Percentiles rank a stretch among this genome's conserved stretches.
Evolutionary conservation across 2,797 vertebrate genomes (phyloP).

Genomic region (Tapirus indicus): DNA sequence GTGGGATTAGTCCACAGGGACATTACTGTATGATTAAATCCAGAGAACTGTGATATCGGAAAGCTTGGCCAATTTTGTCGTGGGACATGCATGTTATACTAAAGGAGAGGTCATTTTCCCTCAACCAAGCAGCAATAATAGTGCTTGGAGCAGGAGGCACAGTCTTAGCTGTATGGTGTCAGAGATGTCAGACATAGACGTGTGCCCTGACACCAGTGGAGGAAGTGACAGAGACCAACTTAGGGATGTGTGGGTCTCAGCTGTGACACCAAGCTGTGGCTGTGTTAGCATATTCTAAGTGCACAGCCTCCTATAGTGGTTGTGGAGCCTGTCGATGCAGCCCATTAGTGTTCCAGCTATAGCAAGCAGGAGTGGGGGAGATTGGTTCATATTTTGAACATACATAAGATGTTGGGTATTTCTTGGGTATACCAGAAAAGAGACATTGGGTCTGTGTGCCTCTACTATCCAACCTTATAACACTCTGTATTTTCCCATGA

Average conservation of each 20-base stretch:
- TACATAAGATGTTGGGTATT: background rate
- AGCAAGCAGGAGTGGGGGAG: background rate
- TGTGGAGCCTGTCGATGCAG: background rate
- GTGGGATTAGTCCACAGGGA: background rate
- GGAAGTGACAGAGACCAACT: background rate
- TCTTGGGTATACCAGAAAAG: background rate
- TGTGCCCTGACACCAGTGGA: background rate
- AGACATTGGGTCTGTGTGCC: background rate
- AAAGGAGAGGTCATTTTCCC: background rate
- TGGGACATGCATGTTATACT: no score
- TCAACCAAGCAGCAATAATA: background rate
- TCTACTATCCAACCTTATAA: background rate
- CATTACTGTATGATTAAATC: background rate
- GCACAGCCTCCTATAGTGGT: background rate
- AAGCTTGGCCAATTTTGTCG: background rate
- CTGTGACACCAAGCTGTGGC: background rate
- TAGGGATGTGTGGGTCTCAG: background rate
- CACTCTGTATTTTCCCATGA: background rate
- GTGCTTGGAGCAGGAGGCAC: background rate
- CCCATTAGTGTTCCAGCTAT: background rate
- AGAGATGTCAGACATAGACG: background rate
- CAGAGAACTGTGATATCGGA: background rate
- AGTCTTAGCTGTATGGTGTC: background rate
- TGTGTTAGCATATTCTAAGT: background rate
- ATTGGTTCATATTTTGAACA: background rate